Evolutionary conservation across 1,140 invertebrate genomes (phyloP).

Genomic region (Drosophila asahinai): DNA sequence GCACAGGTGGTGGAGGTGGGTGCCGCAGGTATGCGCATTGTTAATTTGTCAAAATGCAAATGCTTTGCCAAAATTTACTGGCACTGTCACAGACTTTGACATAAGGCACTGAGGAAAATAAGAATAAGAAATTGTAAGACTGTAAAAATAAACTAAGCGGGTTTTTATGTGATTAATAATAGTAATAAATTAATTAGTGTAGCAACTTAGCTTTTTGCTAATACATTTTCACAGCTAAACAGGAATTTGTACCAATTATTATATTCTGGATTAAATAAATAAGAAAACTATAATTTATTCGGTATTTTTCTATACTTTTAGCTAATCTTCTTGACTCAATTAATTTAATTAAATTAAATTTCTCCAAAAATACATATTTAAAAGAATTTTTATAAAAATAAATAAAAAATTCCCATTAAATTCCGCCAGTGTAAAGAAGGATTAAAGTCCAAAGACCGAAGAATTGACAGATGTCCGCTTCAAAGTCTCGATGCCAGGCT

Average conservation of each 20-base stretch:
- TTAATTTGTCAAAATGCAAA: constrained; percentile 53
- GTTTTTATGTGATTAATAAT: no score
- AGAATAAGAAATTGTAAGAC: no score
- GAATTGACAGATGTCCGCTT: constrained; percentile 33
- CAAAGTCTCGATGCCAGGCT: not conserved
- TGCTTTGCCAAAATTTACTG: constrained; percentile 21
- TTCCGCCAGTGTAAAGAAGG: not conserved
- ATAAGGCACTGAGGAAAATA: not conserved
- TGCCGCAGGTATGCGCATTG: constrained; percentile 33
- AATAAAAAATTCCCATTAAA: not conserved
- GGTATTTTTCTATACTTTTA: not conserved
- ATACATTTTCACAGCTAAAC: no score
- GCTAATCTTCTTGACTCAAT: not conserved
- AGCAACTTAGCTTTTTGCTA: no score
- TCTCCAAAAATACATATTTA: accelerated
- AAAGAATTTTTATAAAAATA: no score
- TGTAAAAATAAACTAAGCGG: no score
- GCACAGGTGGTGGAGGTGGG: constrained; percentile 17
- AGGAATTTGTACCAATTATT: no score
- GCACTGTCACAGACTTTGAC: constrained; percentile 6
- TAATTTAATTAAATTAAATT: not conserved
- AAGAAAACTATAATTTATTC: not conserved
- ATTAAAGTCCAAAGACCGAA: not conserved
- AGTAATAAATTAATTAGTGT: no score
- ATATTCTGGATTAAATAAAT: no score